Evolutionary conservation across 2,797 vertebrate species (phyloP).

Genomic region (Erethizon dorsatum): DNA sequence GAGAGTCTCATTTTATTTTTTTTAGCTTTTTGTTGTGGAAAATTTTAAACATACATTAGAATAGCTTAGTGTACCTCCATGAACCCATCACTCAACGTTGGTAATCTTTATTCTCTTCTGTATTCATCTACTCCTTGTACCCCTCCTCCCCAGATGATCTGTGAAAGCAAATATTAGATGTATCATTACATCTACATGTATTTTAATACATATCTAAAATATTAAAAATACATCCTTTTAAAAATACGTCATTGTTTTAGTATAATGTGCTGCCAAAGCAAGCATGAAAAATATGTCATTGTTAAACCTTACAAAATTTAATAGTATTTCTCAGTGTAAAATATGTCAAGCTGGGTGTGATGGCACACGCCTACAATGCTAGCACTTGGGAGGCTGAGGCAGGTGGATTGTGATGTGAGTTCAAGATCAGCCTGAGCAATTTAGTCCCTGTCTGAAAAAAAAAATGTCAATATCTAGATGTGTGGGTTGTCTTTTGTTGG

Average conservation of each 20-base stretch:
- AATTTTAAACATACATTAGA: slow-evolving; percentile 32
- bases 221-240: neutral
- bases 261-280: no score
- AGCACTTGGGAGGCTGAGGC: neutral
- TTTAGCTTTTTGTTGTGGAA: slow-evolving; percentile 32
- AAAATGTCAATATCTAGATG: neutral
- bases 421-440: neutral
- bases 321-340: slow-evolving; percentile 39
- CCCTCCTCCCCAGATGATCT: neutral
- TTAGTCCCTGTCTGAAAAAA: neutral
- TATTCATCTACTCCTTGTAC: neutral
- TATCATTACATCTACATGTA: slow-evolving; percentile 21
- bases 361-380: neutral
- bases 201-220: slow-evolving; percentile 44
- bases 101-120: neutral
- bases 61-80: neutral
- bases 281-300: neutral
- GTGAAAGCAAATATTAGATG: slow-evolving; percentile 8
- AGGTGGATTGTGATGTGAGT: neutral
- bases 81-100: neutral
- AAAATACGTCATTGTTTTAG: neutral
- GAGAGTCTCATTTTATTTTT: neutral
- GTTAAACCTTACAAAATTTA: slow-evolving; percentile 44
- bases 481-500: slow-evolving; percentile 40
- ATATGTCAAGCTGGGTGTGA: neutral